A percentile compares a stretch with the other conserved stretches of the same genome.
Conservation (phyloP, 92 coral and sea anemone genomes). For the Porites lobata region DNA sequence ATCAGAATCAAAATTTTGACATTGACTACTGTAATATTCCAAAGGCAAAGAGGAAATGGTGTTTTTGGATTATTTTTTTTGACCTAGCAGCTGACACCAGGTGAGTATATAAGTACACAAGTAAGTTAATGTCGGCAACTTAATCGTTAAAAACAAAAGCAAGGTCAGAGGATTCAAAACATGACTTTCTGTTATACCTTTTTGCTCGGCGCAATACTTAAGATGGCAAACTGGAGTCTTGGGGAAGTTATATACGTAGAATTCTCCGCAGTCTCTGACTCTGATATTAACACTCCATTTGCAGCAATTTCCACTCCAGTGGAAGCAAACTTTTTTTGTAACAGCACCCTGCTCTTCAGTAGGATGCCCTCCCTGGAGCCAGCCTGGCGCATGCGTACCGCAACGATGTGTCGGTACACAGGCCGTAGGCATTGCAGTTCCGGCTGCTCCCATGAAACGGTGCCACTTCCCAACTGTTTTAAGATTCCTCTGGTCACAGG, state of each 20-base stretch:
- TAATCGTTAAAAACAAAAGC: too few species aligned
- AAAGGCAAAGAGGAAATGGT: too few species aligned
- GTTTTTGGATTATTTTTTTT: too few species aligned
- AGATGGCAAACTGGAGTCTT: background rate
- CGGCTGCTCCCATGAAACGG: background rate
- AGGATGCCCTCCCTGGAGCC: background rate
- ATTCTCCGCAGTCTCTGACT: background rate
- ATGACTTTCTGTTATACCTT: background rate
- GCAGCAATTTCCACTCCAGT: background rate
- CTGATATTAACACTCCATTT: background rate
- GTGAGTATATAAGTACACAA: too few species aligned
- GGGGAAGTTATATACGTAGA: background rate
- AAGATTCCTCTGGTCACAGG: constrained; percentile 14
- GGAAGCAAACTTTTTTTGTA: background rate
- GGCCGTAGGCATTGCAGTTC: background rate
- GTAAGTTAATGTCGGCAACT: too few species aligned
- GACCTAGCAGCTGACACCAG: too few species aligned
- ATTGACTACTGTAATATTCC: too few species aligned
- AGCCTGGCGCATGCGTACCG: background rate
- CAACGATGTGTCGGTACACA: background rate
- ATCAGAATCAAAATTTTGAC: too few species aligned
- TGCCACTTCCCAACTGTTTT: background rate
- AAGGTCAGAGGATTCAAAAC: background rate
- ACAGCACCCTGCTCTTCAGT: background rate
- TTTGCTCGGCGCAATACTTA: background rate